A percentile compares a stretch with the other conserved stretches of the same genome.
Evolutionary conservation across 2,113 vertebrate species (phyloP).

Genomic region (Scopus umbretta): DNA sequence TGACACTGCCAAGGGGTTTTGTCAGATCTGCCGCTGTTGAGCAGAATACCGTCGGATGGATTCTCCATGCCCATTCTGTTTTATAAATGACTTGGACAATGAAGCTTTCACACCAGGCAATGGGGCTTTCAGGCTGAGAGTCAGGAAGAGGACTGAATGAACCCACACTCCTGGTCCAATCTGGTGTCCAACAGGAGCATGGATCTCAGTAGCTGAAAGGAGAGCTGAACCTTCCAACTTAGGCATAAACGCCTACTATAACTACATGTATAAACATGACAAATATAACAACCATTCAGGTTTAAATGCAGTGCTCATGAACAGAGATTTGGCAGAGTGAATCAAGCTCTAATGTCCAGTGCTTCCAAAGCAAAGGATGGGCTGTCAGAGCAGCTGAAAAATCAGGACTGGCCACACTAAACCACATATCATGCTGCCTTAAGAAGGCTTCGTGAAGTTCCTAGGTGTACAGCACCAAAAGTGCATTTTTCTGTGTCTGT

Average conservation of each 20-base stretch:
- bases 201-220: neutral
- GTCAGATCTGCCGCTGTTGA: conserved; percentile 35
- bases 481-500: neutral
- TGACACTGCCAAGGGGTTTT: conserved; percentile 45
- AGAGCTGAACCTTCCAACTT: neutral
- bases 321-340: neutral
- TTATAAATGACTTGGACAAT: conserved; percentile 46
- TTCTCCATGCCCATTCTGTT: conserved; percentile 54
- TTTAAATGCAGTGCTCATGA: neutral
- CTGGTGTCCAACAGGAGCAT: neutral
- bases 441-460: neutral
- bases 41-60: conserved; percentile 30
- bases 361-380: neutral
- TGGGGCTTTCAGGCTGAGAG: conserved; percentile 8
- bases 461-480: neutral
- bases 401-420: neutral
- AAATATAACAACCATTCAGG: neutral
- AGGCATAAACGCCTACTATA: neutral
- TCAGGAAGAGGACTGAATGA: conserved; percentile 2
- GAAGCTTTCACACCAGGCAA: conserved; percentile 36
- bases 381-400: neutral
- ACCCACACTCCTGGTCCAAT: neutral
- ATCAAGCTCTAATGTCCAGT: neutral
- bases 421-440: neutral
- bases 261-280: neutral